Base-by-base conservation (phyloP, 2,888 invertebrate species). In the Argyresthia albistria region DNA sequence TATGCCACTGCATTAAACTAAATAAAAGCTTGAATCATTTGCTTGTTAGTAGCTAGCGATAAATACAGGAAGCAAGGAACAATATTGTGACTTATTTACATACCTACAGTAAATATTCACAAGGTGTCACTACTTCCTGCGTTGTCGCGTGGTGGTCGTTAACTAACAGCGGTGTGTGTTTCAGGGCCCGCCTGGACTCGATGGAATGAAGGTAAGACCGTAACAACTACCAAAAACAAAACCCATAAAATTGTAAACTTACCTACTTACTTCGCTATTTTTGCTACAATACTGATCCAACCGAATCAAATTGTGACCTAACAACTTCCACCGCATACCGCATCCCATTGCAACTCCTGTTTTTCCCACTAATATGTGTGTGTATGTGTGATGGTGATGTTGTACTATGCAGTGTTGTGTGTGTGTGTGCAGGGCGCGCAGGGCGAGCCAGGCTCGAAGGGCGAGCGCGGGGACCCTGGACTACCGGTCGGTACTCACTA, bases 181-280 rank as follows among this genome's bases (percentile, higher is more conserved):
- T 86, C 92, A 97, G 97, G 97, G 97, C 78, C 94, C 95, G 64
- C 94, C 96, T 59, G 97, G 97, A 81, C 92, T 97, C 82, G 97
- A 97, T 89, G 97, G 97, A 80, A 96, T 97, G 95, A 97, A 97
- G 94, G 96, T 96, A 90, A 91, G 92, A 88, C 56, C 56, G 46
- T 43, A 14, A 43, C n/a, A n/a, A 12, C 43, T 16, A 45, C 1
- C 9, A 14, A 45, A 3, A 16, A 8, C 6, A 25, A 25, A 25
- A 25, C 25, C 25, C 25, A 25, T 25, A 25, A 25, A 25, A 25
- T 25, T 25, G 6, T 25, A 25, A 2, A 4, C 25, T 25, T 25
- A 25, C n/a, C n/a, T n/a, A n/a, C n/a, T 25, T 25, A 25, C 25
- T 25, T 25, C 25, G 25, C 25, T 6, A 25, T 25, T 25, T 25